Conservation (phyloP, 2,113 vertebrate species). For the Poeciliopsis occidentalis region DNA sequence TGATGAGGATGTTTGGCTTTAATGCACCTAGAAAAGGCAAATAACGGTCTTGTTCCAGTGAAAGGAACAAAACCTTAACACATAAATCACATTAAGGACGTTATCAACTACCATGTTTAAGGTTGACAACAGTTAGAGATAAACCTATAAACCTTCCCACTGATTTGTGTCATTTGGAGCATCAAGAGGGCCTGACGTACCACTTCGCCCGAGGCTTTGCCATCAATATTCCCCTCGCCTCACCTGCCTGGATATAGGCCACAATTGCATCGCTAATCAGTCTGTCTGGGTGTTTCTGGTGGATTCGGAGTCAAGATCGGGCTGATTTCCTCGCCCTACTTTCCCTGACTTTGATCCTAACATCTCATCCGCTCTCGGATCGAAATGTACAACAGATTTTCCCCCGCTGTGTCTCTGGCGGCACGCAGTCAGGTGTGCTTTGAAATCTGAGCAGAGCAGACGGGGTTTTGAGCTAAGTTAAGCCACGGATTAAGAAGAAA, state of each 20-base stretch:
- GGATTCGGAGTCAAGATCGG: conserved; percentile 60
- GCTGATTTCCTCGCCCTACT: conserved; percentile 51
- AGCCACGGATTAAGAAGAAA: conserved; percentile 61
- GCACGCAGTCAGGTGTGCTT: conserved; percentile 63
- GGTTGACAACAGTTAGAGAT: conserved; percentile 12
- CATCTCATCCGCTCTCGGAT: conserved; percentile 59
- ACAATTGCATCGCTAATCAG: conserved; percentile 61
- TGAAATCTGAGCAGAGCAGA: conserved; percentile 58
- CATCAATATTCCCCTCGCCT: conserved; percentile 59
- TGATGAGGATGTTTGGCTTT: not conserved
- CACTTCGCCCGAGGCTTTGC: conserved; percentile 37
- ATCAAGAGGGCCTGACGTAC: conserved; percentile 16
- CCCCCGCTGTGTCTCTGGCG: conserved; percentile 39
- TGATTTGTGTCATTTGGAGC: conserved; percentile 28
- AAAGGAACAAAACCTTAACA: not conserved
- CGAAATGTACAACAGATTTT: conserved; percentile 55
- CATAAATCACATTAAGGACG: not conserved
- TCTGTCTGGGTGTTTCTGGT: conserved; percentile 55
- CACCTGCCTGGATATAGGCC: conserved; percentile 51
- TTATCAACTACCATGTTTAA: not conserved
- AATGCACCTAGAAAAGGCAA: conserved; percentile 1
- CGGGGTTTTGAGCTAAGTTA: conserved; percentile 58
- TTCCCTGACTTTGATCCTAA: conserved; percentile 67
- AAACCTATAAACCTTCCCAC: conserved; percentile 17
- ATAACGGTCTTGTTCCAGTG: not conserved